Evolutionary conservation across 2,797 vertebrate species (phyloP).

Genomic region (Austrolebias charrua): DNA sequence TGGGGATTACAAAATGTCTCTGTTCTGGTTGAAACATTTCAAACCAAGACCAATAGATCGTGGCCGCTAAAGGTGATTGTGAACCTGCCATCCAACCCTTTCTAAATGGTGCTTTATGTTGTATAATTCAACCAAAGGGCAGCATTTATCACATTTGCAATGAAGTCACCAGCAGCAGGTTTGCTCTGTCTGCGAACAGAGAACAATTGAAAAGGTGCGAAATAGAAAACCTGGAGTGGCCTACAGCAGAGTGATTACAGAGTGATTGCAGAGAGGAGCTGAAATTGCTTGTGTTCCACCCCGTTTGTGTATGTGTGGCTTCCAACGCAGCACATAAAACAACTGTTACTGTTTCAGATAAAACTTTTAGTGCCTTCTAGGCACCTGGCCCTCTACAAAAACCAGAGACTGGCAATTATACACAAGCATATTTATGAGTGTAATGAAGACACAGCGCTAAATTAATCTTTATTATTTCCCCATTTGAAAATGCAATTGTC

Average conservation of each 20-base stretch:
- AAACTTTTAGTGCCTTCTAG: slow-evolving; percentile 26
- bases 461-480: no score
- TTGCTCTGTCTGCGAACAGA: slow-evolving; percentile 26
- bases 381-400: slow-evolving; percentile 1
- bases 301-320: slow-evolving; percentile 4
- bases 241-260: slow-evolving; percentile 60
- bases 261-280: slow-evolving; percentile 49
- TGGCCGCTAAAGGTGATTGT: neutral
- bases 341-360: slow-evolving; percentile 34
- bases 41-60: neutral
- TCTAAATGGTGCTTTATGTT: slow-evolving; percentile 20
- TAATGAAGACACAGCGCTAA: neutral
- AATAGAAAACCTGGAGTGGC: slow-evolving; percentile 57
- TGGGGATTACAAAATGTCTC: slow-evolving; percentile 16
- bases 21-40: slow-evolving; percentile 7
- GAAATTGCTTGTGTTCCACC: slow-evolving; percentile 49
- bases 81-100: neutral
- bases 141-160: slow-evolving; percentile 35
- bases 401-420: slow-evolving; percentile 8
- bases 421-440: neutral
- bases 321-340: slow-evolving; percentile 28
- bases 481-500: neutral
- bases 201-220: slow-evolving; percentile 35
- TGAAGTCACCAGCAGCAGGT: slow-evolving; percentile 22
- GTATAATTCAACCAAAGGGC: slow-evolving; percentile 43